Percentiles rank a stretch among this genome's conserved stretches.
These are phyloP conservation scores for Sinhomidia bicolor DNA, from an alignment of 2,888 invertebrate species.

Conservation along the genomic window DNA sequence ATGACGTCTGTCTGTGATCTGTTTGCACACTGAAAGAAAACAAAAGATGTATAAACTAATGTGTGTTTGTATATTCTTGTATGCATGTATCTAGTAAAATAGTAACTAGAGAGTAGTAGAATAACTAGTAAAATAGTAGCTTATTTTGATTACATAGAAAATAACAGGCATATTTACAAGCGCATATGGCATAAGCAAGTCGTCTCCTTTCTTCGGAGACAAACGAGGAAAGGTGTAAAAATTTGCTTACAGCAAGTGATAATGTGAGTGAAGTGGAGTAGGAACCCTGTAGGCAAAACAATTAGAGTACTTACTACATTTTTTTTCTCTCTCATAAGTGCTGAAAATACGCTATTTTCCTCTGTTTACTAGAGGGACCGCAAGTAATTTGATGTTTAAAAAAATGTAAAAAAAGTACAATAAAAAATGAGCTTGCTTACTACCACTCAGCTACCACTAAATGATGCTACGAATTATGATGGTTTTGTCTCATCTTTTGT, in stretches of 20 bases:
- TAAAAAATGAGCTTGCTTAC: constrained; percentile 50
- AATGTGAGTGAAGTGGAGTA: constrained; percentile 66
- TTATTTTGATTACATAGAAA: constrained; percentile 10
- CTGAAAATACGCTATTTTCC: constrained; percentile 35
- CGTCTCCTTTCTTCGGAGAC: constrained; percentile 48
- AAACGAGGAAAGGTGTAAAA: constrained; percentile 69
- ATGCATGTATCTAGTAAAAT: background rate
- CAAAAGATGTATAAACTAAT: too few species aligned
- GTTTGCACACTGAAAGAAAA: background rate
- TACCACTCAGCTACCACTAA: too few species aligned
- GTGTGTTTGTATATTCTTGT: too few species aligned
- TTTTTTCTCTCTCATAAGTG: constrained; percentile 7
- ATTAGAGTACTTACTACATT: constrained; percentile 66
- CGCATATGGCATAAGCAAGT: background rate
- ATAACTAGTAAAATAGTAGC: too few species aligned
- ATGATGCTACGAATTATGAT: constrained; percentile 65
- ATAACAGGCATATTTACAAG: constrained; percentile 34
- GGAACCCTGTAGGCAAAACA: constrained; percentile 66
- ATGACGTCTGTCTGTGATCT: constrained; percentile 16
- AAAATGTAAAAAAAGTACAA: background rate
- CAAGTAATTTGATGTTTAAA: constrained; percentile 41
- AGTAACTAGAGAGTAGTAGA: background rate
- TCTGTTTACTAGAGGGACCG: constrained; percentile 23
- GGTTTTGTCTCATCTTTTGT: constrained; percentile 34
- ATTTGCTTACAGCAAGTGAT: constrained; percentile 66